Conservation (phyloP, 2,888 invertebrate genomes). For the Phalera bucephala region DNA sequence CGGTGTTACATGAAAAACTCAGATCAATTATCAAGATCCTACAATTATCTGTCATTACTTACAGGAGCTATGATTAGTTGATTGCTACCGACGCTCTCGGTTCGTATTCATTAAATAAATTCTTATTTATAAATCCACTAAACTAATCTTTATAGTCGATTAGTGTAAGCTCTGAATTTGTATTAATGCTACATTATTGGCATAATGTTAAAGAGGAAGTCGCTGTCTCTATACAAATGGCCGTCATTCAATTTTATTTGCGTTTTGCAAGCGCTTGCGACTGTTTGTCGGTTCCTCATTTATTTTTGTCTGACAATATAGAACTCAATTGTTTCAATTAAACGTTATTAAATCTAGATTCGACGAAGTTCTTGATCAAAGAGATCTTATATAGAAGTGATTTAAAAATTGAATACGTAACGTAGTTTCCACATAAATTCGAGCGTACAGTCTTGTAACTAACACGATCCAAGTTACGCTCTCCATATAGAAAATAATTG, state of each 20-base stretch:
- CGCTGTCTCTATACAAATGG: constrained; percentile 14
- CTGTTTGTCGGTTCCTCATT: constrained; percentile 16
- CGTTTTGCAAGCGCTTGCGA: constrained; percentile 20
- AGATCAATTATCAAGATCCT: constrained; percentile 9
- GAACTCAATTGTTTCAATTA: constrained; percentile 36
- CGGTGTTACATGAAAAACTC: constrained; percentile 32
- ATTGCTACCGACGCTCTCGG: constrained; percentile 2
- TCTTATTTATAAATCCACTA: constrained; percentile 2
- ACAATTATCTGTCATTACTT: constrained; percentile 12
- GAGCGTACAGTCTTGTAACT: background rate
- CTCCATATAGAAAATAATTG: constrained; percentile 37
- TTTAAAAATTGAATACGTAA: background rate
- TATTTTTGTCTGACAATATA: constrained; percentile 24
- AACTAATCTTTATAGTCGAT: constrained; percentile 17
- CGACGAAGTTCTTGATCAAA: constrained; percentile 1
- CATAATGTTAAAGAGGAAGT: constrained; percentile 16
- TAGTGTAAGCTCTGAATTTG: constrained; percentile 12
- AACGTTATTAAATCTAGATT: constrained; percentile 23
- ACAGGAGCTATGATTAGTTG: constrained; percentile 11
- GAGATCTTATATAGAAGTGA: background rate
- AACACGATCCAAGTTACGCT: constrained; percentile 14
- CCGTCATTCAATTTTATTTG: constrained; percentile 28
- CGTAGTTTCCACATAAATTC: background rate
- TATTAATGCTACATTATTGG: constrained; percentile 21
- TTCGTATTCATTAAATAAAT: constrained; percentile 6